Evolutionary conservation across 1,140 invertebrate genomes (phyloP).

Genomic region (Zelostemma sp.): DNA sequence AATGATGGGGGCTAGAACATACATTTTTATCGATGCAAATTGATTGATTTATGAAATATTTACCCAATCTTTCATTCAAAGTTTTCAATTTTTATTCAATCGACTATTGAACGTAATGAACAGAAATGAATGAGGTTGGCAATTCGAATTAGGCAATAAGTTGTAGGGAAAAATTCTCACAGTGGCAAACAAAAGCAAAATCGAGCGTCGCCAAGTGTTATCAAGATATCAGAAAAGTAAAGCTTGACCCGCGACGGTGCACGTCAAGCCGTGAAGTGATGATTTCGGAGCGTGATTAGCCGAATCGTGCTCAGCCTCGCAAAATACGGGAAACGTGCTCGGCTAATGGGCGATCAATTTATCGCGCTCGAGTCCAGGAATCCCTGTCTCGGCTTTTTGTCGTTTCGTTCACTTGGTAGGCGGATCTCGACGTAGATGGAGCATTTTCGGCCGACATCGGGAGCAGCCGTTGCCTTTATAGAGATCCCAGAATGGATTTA

Average conservation of each 20-base stretch:
- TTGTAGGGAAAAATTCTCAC: no score
- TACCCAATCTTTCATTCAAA: no score
- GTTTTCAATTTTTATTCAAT: no score
- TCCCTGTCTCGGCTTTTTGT: constrained; percentile 27
- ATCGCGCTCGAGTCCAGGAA: constrained; percentile 42
- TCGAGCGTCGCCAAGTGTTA: no score
- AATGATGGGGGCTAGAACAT: no score
- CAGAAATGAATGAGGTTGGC: no score
- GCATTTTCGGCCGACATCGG: constrained; percentile 21
- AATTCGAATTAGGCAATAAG: no score
- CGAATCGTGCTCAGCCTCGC: constrained; percentile 3
- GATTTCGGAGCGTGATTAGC: constrained; percentile 4
- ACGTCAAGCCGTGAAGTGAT: neutral
- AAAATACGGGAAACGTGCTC: constrained; percentile 32
- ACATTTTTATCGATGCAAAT: no score
- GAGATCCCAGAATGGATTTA: constrained; percentile 41
- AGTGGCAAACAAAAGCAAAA: no score
- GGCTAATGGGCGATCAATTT: constrained; percentile 51
- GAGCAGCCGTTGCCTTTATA: constrained; percentile 5
- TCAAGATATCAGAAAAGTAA: no score
- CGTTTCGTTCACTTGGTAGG: constrained; percentile 39
- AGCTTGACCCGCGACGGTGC: neutral
- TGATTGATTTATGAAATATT: no score
- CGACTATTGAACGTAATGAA: no score
- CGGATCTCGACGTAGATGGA: constrained; percentile 37